Evolutionary conservation across 2,797 vertebrate genomes (phyloP).

Genomic region (Yasuhikotakia modesta): DNA sequence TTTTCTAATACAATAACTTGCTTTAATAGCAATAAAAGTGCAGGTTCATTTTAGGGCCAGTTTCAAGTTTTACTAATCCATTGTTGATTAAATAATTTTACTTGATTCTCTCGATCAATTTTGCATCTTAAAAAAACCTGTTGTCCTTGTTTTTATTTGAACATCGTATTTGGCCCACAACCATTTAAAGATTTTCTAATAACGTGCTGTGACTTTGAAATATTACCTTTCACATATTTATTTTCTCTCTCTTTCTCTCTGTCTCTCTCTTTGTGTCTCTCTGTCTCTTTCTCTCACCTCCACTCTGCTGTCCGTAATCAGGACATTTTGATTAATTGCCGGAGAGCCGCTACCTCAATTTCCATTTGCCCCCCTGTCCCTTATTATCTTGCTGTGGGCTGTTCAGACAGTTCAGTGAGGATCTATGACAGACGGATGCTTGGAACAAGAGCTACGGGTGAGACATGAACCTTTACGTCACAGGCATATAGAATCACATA

Average conservation of each 20-base stretch:
- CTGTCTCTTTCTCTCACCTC: background rate
- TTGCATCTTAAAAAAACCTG: background rate
- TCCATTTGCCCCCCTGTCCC: constrained; percentile 94
- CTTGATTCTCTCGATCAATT: background rate
- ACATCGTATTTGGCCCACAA: background rate
- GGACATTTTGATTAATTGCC: constrained; percentile 98
- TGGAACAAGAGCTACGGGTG: constrained; percentile 94
- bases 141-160: background rate
- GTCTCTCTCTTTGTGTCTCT: background rate
- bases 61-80: no score
- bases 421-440: constrained; percentile 97
- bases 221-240: background rate
- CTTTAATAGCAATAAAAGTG: no score
- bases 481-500: background rate
- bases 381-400: constrained; percentile 95
- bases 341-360: constrained; percentile 95
- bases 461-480: constrained; percentile 34
- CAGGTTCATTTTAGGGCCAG: no score
- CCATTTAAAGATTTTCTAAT: constrained; percentile 1
- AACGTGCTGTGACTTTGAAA: constrained; percentile 6
- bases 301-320: constrained; percentile 59
- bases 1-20: constrained; percentile 2
- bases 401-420: constrained; percentile 96
- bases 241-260: background rate
- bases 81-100: no score